Evolutionary conservation across 2,888 invertebrate genomes (phyloP), one percentile per base, ranked within the genome.

Genomic region (Nephrocerus scutellatus): DNA sequence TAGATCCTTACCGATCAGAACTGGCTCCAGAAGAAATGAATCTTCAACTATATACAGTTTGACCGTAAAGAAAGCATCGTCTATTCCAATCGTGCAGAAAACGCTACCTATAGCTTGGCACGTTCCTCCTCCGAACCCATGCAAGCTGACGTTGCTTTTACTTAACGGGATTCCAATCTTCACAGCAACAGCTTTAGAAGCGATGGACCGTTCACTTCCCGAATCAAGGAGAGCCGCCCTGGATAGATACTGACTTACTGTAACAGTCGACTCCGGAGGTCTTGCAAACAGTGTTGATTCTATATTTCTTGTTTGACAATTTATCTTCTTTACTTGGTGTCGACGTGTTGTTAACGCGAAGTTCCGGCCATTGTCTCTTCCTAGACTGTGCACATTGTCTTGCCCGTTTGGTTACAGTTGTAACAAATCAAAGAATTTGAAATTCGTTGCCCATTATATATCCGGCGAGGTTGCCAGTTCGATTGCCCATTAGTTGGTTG

Each of bases 391-490:
- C 12, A 6, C 35, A 30, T 12, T 39, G 20, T 10, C 34, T 19
- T 15, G 36, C 39, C 35, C 19, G 16, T 19, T 13, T 25, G 21
- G 14, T 39, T 12, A 10, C 39, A 39, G 13, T 39, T 34, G 16
- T 39, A 30, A n/a, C 39, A 39, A 4, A 4, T 24, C n/a, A n/a
- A n/a, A n/a, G n/a, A n/a, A n/a, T n/a, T n/a, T n/a, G n/a, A n/a
- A n/a, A 2, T 8, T 26, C 1, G 8, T 5, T 22, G 29, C 20
- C 30, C 39, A 2, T 29, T 34, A 9, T 5, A 10, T 6, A 5
- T 10, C n/a, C 15, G 15, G 9, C 13, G 25, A 13, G 16, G 15
- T 21, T 9, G 21, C 15, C 15, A n/a, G 8, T 20, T 21, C 14
- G 21, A n/a, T n/a, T n/a, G n/a, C n/a, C n/a, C n/a, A n/a, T n/a